Base-by-base conservation (phyloP, 2,888 invertebrate species). In the Apoderus coryli region DNA sequence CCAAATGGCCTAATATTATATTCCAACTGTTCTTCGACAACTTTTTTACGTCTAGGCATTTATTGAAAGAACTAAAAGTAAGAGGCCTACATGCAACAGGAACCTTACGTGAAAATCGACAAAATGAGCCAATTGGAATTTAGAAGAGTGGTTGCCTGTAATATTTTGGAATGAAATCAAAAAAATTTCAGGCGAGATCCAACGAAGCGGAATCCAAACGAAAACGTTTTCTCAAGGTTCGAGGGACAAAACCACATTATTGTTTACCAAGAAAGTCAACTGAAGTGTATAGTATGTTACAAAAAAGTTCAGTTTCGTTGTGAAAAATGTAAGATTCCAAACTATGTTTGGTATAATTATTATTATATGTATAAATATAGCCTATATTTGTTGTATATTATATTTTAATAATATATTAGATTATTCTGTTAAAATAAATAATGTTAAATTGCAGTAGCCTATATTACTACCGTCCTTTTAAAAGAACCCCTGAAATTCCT, bases 401-500 rank as follows among this genome's bases (percentile, higher is more conserved):
- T 24, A 25, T 6, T 24, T 10, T 24, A 28, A 24, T 28, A 9
- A 22, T 12, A 25, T n/a, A 5, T 4, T 10, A 24, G n/a, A 4
- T 10, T 28, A n/a, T 9, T 6, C 5, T 25, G 14, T 7, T 9
- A 22, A 25, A 26, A 14, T 6, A 12, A 7, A n/a, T 12, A n/a
- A 26, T 9, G 25, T 24, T 24, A 6, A 24, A 10, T 24, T 6
- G 11, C 9, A 28, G 22, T 10, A 10, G 29, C 10, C 22, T 11
- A 28, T 28, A 6, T 16, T 28, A 16, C 29, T 28, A 28, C 29
- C n/a, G 29, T 22, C 10, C 29, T 28, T 28, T 28, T 28, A 22
- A 28, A 28, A 28, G 29, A 28, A 28, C 29, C n/a, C 29, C 5
- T 28, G 22, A 22, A 24, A 28, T 7, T 28, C 22, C 4, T 27